Percentiles rank a stretch among this genome's conserved stretches.
Evolutionary conservation across 2,888 invertebrate genomes (phyloP).

Genomic region (Athalia rosae): DNA sequence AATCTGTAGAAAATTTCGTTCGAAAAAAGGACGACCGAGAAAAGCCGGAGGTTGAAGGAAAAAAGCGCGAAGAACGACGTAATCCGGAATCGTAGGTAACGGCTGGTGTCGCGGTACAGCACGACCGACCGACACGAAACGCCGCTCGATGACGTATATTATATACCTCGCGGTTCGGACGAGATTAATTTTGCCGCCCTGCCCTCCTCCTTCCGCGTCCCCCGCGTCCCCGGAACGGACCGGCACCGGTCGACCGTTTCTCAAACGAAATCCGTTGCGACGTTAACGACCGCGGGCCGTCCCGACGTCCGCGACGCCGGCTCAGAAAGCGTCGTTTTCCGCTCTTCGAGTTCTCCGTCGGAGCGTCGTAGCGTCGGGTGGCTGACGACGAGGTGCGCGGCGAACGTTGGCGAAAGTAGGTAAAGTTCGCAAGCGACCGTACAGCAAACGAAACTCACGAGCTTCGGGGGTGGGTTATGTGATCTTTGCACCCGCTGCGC

Average conservation of each 20-base stretch:
- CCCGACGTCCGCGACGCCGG: neutral
- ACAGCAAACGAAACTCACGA: too few species aligned
- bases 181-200: slow-evolving; percentile 13
- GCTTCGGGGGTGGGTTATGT: too few species aligned
- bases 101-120: neutral
- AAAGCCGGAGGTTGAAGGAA: too few species aligned
- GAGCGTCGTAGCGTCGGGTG: too few species aligned
- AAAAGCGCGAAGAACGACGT: slow-evolving; percentile 52
- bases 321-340: slow-evolving; percentile 17
- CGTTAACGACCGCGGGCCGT: slow-evolving; percentile 23
- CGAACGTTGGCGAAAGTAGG: too few species aligned
- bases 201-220: neutral
- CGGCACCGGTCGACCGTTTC: slow-evolving; percentile 20
- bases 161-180: slow-evolving; percentile 9
- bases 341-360: too few species aligned
- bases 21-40: too few species aligned
- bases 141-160: neutral
- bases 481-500: slow-evolving; percentile 20
- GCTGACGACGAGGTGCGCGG: too few species aligned
- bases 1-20: too few species aligned
- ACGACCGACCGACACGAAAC: slow-evolving; percentile 22
- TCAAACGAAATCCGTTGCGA: slow-evolving; percentile 32
- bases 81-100: slow-evolving; percentile 40
- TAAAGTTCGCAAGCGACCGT: too few species aligned
- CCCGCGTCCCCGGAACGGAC: neutral